These are phyloP conservation scores for Charina bottae DNA, from an alignment of 2,113 vertebrate genomes.

Conservation along the genomic window DNA sequence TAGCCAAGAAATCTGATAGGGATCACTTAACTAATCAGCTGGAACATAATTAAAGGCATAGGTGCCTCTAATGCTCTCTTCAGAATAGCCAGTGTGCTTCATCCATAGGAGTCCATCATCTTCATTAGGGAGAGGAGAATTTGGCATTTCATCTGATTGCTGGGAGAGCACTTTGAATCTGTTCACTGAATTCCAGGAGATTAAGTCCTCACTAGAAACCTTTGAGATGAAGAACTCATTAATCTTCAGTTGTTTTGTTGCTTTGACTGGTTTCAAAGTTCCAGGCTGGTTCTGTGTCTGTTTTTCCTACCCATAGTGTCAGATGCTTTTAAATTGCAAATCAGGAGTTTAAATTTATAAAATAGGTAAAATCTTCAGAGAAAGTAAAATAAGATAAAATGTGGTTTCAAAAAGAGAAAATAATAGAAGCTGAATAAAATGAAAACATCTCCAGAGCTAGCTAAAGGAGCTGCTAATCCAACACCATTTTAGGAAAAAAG, in stretches of 20 bases:
- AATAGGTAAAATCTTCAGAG: neutral
- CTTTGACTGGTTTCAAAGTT: neutral
- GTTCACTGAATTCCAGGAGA: neutral
- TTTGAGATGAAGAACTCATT: neutral
- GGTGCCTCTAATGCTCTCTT: neutral
- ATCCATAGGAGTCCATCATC: neutral
- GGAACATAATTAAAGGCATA: no score
- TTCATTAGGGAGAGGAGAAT: neutral
- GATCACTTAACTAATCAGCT: no score
- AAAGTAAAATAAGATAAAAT: neutral
- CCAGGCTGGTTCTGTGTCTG: neutral
- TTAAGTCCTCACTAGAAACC: neutral
- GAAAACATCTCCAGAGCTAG: neutral
- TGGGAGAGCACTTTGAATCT: neutral
- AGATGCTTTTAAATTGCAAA: neutral
- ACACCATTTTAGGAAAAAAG: neutral
- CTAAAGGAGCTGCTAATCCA: neutral
- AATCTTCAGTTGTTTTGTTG: neutral
- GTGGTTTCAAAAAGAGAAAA: neutral
- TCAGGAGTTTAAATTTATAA: neutral
- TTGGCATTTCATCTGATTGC: neutral
- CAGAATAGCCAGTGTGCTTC: neutral
- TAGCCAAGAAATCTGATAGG: neutral
- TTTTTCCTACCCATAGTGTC: neutral
- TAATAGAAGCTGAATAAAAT: neutral